Conservation (phyloP, 2,888 invertebrate genomes). For the Pimpla rufipes region DNA sequence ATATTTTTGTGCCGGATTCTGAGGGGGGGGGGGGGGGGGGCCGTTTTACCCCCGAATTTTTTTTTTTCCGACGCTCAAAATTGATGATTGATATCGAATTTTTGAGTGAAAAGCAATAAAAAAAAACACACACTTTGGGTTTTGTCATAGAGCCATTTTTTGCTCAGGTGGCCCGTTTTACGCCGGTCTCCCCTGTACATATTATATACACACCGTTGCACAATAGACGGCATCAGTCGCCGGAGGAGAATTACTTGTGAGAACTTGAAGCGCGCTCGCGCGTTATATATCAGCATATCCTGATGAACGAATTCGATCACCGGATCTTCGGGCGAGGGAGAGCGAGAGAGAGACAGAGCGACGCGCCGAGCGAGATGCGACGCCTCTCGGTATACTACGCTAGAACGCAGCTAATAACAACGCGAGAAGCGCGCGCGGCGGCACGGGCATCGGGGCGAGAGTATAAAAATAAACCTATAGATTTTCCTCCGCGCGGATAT, state of each 20-base stretch:
- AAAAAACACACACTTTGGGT: no score
- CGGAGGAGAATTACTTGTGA: constrained; percentile 1
- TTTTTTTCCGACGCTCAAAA: no score
- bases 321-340: background rate
- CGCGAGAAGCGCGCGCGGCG: background rate
- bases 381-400: constrained; percentile 43
- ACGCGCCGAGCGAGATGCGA: background rate
- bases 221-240: background rate
- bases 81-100: no score
- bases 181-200: no score
- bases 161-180: no score
- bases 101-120: no score
- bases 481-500: constrained; percentile 52
- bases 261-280: background rate
- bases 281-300: background rate
- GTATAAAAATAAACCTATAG: constrained; percentile 69
- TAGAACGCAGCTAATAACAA: constrained; percentile 38
- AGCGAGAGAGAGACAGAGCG: no score
- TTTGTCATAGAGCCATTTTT: no score
- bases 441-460: constrained; percentile 33
- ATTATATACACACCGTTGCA: background rate
- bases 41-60: no score
- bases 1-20: no score
- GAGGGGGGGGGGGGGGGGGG: no score
- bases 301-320: constrained; percentile 36